A percentile compares a stretch with the other conserved stretches of the same genome.
Evolutionary conservation across 1,140 invertebrate species (phyloP).

Genomic region (Schlechtendalia chinensis): DNA sequence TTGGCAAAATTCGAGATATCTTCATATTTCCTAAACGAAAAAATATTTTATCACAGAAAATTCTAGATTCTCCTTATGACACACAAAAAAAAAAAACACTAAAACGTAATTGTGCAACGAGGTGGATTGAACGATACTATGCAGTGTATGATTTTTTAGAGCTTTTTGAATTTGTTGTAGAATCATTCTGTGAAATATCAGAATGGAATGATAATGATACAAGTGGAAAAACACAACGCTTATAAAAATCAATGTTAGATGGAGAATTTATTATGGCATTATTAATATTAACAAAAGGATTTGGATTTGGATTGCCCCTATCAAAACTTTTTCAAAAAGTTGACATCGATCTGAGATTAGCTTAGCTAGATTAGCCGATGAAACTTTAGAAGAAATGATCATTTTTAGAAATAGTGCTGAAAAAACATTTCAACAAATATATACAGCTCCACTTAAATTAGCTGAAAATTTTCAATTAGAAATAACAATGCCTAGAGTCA

Average conservation of each 20-base stretch:
- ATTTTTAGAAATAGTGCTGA: constrained; percentile 5
- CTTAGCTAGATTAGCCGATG: constrained; percentile 10
- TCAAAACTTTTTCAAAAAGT: too few species aligned
- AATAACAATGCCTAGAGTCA: too few species aligned
- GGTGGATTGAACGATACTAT: constrained; percentile 3
- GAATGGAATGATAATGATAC: neutral
- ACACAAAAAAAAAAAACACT: constrained; percentile 9
- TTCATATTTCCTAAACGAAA: neutral
- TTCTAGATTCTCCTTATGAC: constrained; percentile 12
- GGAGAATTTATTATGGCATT: constrained; percentile 19
- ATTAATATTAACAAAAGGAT: constrained; percentile 6
- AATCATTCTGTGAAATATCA: neutral
- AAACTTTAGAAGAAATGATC: constrained; percentile 12
- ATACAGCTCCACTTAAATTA: constrained; percentile 15
- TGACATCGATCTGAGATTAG: constrained; percentile 9
- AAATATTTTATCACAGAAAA: constrained; percentile 27
- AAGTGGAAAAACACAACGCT: constrained; percentile 4
- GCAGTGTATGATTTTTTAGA: too few species aligned
- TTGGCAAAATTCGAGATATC: neutral
- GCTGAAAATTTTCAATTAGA: neutral
- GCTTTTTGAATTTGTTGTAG: constrained; percentile 3
- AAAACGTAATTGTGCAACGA: neutral
- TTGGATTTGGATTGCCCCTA: constrained; percentile 12
- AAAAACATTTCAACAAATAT: constrained; percentile 5
- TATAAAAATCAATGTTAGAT: too few species aligned